Base-by-base conservation (phyloP, 2,888 invertebrate species). In the Diarsia rubi region DNA sequence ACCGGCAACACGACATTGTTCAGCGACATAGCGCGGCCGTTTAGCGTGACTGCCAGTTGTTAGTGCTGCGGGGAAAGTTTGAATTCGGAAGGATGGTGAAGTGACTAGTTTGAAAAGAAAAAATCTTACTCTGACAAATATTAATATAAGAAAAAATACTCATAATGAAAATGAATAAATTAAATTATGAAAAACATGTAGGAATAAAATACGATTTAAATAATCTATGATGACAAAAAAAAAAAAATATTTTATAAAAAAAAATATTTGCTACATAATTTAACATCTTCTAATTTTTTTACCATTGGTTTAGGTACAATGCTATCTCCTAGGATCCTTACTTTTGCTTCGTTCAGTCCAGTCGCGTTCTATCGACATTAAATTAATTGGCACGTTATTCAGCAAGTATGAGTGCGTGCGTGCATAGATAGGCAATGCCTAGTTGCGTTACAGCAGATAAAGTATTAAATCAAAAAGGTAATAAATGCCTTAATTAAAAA, bases 1-100 rank as follows among this genome's bases (percentile, higher is more conserved):
- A 85, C 79, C 45, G 82, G 84, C 86, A 47, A 75, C 77, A 79
- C 78, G 79, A 69, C 79, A 83, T 85, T 88, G 85, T 88, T 81
- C 87, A 83, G 83, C 75, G 90, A 88, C 79, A 84, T 75, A 79
- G 73, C 68, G 69, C 47, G 49, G 67, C 84, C 82, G 85, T 81
- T 89, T 88, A 88, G 79, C 77, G 74, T 84, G 83, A 82, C 87
- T 85, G 73, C 70, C 68, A 72, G 87, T 88, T 83, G 86, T 90
- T 90, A 88, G 63, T 88, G 91, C 79, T 69, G 65, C 82, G 4
- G 75, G 9, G 21, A 37, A 79, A 76, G 49, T 71, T 0, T 3
- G 21, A 69, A 69, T 57, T 67, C 9, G 8, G 54, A 27, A 47
- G 8, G 0, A 12, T 57, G 19, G 44, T 27, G 42, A 62, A 86